Evolutionary conservation across 2,797 vertebrate genomes (phyloP).

Genomic region (Syngnathus rostellatus): DNA sequence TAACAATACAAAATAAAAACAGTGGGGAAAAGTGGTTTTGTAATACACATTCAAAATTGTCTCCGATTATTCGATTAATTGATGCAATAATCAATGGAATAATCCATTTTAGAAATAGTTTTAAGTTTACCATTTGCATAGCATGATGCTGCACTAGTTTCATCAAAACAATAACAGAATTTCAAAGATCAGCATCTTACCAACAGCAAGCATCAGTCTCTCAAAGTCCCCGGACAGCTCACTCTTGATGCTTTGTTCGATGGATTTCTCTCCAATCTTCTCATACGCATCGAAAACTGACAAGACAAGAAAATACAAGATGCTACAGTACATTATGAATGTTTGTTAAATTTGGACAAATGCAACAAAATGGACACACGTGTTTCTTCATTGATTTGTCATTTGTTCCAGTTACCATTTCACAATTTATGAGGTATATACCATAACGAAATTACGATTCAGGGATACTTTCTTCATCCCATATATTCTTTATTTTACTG

Average conservation of each 20-base stretch:
- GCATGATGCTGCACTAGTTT: background rate
- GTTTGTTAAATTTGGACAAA: background rate
- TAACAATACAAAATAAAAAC: no score
- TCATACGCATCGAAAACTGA: constrained; percentile 91
- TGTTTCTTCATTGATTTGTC: background rate
- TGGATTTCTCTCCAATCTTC: constrained; percentile 78
- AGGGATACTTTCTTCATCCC: background rate
- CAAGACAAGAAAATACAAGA: constrained; percentile 3
- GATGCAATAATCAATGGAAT: no score
- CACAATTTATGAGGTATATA: no score
- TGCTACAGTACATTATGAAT: background rate
- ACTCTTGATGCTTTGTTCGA: constrained; percentile 86
- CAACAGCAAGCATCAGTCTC: constrained; percentile 90
- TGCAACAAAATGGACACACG: background rate
- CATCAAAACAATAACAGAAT: background rate
- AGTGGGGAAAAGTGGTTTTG: no score
- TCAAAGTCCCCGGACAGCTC: constrained; percentile 95
- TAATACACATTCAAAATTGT: no score
- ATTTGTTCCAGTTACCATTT: background rate
- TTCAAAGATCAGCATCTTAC: constrained; percentile 58
- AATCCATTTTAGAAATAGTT: no score
- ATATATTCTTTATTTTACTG: no score
- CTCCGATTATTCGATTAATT: no score
- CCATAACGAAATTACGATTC: background rate
- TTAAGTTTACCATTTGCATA: no score